Conservation (phyloP, 2,888 invertebrate genomes). For the Ashinkailepas kermadecensis region DNA sequence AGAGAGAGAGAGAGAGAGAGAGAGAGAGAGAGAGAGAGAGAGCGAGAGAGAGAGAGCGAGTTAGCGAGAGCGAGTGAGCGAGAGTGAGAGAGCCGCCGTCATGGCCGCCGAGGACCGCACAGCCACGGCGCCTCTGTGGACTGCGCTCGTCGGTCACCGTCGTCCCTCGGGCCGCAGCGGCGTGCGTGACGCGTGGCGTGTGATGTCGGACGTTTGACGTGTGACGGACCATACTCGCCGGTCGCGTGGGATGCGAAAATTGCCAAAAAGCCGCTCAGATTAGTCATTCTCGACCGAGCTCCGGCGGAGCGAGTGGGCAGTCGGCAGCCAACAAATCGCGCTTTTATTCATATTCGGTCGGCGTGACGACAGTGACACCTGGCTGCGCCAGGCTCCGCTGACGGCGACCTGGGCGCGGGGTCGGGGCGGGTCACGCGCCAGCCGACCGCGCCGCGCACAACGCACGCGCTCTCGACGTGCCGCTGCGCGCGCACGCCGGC, state of each 20-base stretch:
- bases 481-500: background rate
- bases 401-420: background rate
- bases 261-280: constrained; percentile 14
- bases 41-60: too few relatives aligned
- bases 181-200: background rate
- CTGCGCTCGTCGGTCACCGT: background rate
- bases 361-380: background rate
- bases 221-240: background rate
- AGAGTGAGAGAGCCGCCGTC: too few relatives aligned
- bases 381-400: background rate
- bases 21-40: too few relatives aligned
- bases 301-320: background rate
- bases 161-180: background rate
- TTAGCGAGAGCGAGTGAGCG: too few relatives aligned
- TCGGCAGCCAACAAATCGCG: constrained; percentile 4
- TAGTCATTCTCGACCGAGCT: background rate
- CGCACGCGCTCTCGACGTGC: background rate
- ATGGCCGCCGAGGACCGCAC: too few relatives aligned
- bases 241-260: background rate
- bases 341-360: constrained; percentile 2
- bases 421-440: background rate
- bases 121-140: too few relatives aligned
- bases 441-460: background rate
- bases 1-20: too few relatives aligned
- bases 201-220: background rate